Evolutionary conservation across 2,113 vertebrate genomes (phyloP).

Genomic region (Morone saxatilis): DNA sequence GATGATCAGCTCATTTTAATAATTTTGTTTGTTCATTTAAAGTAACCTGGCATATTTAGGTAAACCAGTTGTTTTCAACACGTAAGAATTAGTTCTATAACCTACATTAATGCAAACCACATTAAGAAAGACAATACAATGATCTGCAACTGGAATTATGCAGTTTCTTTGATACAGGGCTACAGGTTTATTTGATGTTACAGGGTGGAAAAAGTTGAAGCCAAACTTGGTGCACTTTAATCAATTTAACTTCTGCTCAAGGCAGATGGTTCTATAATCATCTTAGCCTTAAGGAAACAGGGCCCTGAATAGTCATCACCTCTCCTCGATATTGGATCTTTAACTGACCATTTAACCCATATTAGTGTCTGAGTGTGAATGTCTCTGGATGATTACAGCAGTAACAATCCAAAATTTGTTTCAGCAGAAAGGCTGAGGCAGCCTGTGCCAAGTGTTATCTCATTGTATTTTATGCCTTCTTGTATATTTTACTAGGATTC

Average conservation of each 20-base stretch:
- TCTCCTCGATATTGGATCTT: slow-evolving; percentile 10
- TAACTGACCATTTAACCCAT: slow-evolving; percentile 26
- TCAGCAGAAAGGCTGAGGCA: neutral
- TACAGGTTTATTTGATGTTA: neutral
- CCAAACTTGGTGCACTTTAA: neutral
- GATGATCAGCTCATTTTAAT: neutral
- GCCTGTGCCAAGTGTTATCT: slow-evolving; percentile 3
- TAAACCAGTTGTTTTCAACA: neutral
- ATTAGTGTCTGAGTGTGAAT: slow-evolving; percentile 27
- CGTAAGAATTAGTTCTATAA: no score
- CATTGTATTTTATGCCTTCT: neutral
- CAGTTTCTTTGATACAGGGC: neutral
- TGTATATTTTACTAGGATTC: slow-evolving; percentile 15
- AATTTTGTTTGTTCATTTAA: neutral
- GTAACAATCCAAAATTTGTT: slow-evolving; percentile 18
- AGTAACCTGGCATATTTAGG: neutral
- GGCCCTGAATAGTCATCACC: neutral
- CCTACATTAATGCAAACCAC: neutral
- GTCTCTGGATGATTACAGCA: slow-evolving; percentile 9
- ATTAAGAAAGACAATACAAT: neutral
- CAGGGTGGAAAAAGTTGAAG: neutral
- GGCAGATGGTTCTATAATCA: slow-evolving; percentile 25
- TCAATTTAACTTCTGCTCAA: neutral
- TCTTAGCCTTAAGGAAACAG: slow-evolving; percentile 5
- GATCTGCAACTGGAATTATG: neutral